phyloP scores from a whole-genome alignment of 2,888 invertebrate genomes.

The Leucozona laternaria region DNA sequence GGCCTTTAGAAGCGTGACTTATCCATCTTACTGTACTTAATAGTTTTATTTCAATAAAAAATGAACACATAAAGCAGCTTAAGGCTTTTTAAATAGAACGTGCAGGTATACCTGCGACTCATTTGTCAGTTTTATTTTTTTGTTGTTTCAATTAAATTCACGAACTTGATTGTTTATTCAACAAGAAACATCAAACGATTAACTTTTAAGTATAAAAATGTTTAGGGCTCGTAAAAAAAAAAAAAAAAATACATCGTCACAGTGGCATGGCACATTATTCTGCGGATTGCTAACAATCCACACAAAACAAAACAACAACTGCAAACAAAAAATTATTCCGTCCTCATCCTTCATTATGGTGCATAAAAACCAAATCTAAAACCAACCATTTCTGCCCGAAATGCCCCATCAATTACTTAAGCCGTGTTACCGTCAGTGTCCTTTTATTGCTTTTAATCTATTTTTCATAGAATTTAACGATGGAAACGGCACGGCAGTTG shows the following conservation, averaged over 20 bases:
- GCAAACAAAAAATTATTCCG: neutral
- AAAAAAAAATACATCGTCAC: constrained; percentile 29
- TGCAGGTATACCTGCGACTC: neutral
- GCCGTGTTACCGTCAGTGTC: constrained; percentile 42
- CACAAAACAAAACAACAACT: neutral
- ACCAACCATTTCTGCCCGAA: constrained; percentile 23
- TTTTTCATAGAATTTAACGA: constrained; percentile 67
- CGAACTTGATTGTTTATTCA: constrained; percentile 36
- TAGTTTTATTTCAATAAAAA: no score
- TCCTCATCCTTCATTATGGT: constrained; percentile 4
- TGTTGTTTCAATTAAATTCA: neutral
- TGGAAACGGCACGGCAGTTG: neutral
- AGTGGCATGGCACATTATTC: constrained; percentile 1
- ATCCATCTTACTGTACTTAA: no score
- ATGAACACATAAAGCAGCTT: no score
- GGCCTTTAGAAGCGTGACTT: no score
- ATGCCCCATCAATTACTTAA: constrained; percentile 55
- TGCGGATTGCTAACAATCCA: constrained; percentile 5
- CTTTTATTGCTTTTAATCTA: constrained; percentile 66
- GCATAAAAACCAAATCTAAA: constrained; percentile 17
- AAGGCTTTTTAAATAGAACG: no score
- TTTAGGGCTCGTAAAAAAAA: constrained; percentile 60
- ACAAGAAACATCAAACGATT: constrained; percentile 38
- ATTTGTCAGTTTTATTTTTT: neutral
- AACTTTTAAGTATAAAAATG: constrained; percentile 45